Percentiles rank a stretch among this genome's conserved stretches.
phyloP scores from a whole-genome alignment of 2,113 vertebrate genomes.

The Gyps fulvus region DNA sequence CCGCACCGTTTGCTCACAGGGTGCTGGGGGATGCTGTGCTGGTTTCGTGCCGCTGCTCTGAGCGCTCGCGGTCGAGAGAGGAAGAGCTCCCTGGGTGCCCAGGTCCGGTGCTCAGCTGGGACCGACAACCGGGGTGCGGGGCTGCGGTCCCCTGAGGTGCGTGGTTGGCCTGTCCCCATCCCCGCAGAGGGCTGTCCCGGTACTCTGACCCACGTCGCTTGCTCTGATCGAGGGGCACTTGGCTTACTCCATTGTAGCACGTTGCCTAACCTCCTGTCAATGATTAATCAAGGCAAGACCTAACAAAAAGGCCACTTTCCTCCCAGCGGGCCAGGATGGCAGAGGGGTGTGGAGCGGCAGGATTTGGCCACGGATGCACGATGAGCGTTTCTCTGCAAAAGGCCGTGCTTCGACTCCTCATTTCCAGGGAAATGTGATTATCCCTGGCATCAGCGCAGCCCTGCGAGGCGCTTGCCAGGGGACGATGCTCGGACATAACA shows the following conservation, averaged over 20 bases:
- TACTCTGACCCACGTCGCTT: neutral
- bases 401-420: neutral
- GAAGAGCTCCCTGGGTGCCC: neutral
- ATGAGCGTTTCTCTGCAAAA: neutral
- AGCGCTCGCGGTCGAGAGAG: neutral
- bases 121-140: accelerated
- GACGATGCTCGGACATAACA: accelerated
- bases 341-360: neutral
- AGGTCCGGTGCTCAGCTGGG: accelerated
- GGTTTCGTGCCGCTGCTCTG: neutral
- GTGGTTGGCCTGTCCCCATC: neutral
- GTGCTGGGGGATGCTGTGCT: neutral
- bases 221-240: neutral
- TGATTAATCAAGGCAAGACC: neutral
- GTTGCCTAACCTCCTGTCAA: neutral
- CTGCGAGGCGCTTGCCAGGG: neutral
- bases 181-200: neutral
- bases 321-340: neutral
- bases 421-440: neutral
- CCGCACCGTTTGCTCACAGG: accelerated
- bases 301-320: neutral
- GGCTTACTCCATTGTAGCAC: neutral
- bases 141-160: accelerated
- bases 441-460: neutral
- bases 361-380: accelerated